Base-by-base conservation (phyloP, 2,888 invertebrate species). In the Aphelenchoides bicaudatus region DNA sequence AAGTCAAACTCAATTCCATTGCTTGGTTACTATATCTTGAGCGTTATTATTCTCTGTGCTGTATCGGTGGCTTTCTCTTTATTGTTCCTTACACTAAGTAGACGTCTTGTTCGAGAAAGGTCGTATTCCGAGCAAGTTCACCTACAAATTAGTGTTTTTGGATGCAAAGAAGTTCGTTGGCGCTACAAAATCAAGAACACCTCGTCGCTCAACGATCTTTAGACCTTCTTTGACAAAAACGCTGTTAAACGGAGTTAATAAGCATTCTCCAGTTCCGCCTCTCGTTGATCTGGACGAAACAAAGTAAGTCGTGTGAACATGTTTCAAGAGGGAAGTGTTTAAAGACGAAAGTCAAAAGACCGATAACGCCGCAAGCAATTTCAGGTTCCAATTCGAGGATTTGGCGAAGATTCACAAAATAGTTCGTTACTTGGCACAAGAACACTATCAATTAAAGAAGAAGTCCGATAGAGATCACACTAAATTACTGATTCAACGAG, bases 1-100 rank as follows among this genome's bases (percentile, higher is more conserved):
- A 77, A 77, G 56, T 69, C 68, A 56, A 76, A 76, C 54, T 71
- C 73, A 0, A 73, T 76, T 27, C 76, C 76, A 2, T 60, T 76
- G 3, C 58, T 76, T 29, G 75, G 76, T 27, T 73, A 70, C 62
- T 76, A 78, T 58, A 76, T 76, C 39, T 64, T 76, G 38, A 57
- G 70, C 6, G 76, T 75, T 5, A 76, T 76, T 31, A 55, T 76
- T 6, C 62, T 76, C 2, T 77, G 76, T 52, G 76, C 76, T 16
- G 60, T 78, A 21, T 73, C 73, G 6, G 76, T 76, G 16, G 74
- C 71, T 30, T 66, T 76, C 1, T 77, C 76, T 5, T 74, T 77
- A 71, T 69, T 67, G 6, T 63, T 74, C 51, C 59, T 72, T 5
- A 66, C 67, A 16, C 21, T 63, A 19, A 50, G 50, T 16, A 51